Evolutionary conservation across 2,888 invertebrate species (phyloP).

Genomic region (Parasteatoda lunata): DNA sequence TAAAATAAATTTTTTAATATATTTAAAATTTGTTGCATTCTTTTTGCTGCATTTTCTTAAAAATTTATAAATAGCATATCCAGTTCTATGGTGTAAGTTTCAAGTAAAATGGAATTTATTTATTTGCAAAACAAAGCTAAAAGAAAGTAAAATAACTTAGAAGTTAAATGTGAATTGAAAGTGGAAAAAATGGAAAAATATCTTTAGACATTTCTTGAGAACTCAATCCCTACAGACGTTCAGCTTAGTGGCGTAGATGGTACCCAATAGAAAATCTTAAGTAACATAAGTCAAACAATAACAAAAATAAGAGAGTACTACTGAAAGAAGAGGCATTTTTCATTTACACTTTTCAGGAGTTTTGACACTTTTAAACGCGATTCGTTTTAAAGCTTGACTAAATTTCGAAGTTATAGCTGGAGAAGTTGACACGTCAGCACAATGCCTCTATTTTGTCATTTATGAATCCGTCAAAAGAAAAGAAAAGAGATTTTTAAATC

Average conservation of each 20-base stretch:
- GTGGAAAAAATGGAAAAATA: too few species aligned
- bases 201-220: too few species aligned
- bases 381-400: constrained; percentile 32
- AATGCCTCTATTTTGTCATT: constrained; percentile 5
- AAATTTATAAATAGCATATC: too few species aligned
- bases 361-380: constrained; percentile 24
- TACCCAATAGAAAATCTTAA: neutral
- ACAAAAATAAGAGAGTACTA: neutral
- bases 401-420: constrained; percentile 13
- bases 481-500: neutral
- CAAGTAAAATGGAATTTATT: too few species aligned
- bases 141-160: too few species aligned
- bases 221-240: too few species aligned
- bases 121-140: too few species aligned
- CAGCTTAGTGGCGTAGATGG: neutral
- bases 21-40: too few species aligned
- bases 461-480: neutral
- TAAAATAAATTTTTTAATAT: too few species aligned
- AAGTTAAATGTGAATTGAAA: too few species aligned
- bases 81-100: too few species aligned
- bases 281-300: neutral
- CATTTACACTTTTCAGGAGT: constrained; percentile 7
- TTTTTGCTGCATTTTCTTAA: too few species aligned
- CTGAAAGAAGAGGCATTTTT: neutral
- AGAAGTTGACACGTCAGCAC: constrained; percentile 2